These are phyloP conservation scores for Hoplias malabaricus DNA, from an alignment of 2,113 vertebrate species.

Conservation along the genomic window DNA sequence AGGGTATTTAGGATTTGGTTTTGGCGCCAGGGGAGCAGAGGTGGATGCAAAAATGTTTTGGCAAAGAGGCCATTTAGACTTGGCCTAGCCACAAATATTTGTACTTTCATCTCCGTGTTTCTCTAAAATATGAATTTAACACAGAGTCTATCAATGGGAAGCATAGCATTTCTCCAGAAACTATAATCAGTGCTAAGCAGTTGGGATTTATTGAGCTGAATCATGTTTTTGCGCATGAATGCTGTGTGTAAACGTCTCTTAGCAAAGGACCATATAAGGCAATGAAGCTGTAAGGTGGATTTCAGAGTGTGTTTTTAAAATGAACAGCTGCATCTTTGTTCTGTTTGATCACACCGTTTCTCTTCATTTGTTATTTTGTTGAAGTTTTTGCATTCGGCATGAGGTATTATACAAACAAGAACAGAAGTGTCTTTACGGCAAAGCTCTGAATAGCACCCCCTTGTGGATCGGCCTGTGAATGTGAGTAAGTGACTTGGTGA, in stretches of 20 bases:
- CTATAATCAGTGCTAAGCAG: constrained; percentile 11
- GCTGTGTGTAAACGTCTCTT: background rate
- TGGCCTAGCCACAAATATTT: constrained; percentile 4
- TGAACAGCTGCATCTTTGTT: background rate
- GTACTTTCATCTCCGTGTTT: constrained; percentile 2
- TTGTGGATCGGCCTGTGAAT: too few species aligned
- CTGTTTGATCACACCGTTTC: background rate
- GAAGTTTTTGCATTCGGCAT: too few species aligned
- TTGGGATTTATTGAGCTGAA: background rate
- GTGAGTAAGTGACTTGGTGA: too few species aligned
- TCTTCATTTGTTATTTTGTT: background rate
- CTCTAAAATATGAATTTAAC: background rate
- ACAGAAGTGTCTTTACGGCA: too few species aligned
- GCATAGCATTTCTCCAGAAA: background rate
- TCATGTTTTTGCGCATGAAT: background rate
- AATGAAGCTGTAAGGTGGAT: background rate
- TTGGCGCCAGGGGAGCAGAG: background rate
- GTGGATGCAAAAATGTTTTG: background rate
- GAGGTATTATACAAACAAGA: too few species aligned
- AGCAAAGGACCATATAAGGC: background rate
- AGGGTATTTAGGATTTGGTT: constrained; percentile 6
- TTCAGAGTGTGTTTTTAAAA: background rate
- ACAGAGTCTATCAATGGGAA: background rate
- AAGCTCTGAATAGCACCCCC: too few species aligned
- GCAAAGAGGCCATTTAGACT: background rate